These are phyloP conservation scores for Gallinago paraguaiae DNA, from an alignment of 2,113 vertebrate genomes.

Conservation along the genomic window DNA sequence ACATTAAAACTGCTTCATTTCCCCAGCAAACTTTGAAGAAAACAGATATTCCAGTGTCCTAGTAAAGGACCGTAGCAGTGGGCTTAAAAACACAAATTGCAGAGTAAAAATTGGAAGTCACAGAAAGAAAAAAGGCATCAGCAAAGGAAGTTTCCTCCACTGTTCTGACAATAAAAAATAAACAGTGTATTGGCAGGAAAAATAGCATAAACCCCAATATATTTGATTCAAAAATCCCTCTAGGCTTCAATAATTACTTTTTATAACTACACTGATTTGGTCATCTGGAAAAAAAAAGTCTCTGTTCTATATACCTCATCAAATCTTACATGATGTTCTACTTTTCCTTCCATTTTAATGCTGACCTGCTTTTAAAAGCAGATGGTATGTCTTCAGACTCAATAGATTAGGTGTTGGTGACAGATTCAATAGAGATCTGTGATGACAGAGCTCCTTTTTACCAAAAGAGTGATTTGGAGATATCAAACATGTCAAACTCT, in stretches of 20 bases:
- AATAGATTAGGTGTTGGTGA: not conserved
- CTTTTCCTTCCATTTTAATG: not conserved
- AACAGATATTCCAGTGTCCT: not conserved
- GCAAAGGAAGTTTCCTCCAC: not conserved
- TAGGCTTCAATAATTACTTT: not conserved
- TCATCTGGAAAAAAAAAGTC: not conserved
- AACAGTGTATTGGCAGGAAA: not conserved
- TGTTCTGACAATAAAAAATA: not conserved
- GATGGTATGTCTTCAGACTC: not conserved
- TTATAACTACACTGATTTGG: not conserved
- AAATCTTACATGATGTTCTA: not conserved
- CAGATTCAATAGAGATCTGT: not conserved
- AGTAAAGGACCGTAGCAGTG: not conserved
- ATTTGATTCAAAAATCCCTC: not conserved
- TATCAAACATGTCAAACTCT: not conserved
- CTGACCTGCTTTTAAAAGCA: not conserved
- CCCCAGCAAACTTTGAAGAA: not conserved
- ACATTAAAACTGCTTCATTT: not conserved
- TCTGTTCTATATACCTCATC: not conserved
- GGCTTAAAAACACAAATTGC: not conserved
- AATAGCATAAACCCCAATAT: not conserved
- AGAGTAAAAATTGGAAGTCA: not conserved
- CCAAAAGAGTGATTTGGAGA: not conserved
- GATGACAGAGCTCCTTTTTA: not conserved
- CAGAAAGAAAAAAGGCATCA: not conserved